Base-by-base conservation (phyloP, 2,797 vertebrate species). In the Catharus ustulatus region DNA sequence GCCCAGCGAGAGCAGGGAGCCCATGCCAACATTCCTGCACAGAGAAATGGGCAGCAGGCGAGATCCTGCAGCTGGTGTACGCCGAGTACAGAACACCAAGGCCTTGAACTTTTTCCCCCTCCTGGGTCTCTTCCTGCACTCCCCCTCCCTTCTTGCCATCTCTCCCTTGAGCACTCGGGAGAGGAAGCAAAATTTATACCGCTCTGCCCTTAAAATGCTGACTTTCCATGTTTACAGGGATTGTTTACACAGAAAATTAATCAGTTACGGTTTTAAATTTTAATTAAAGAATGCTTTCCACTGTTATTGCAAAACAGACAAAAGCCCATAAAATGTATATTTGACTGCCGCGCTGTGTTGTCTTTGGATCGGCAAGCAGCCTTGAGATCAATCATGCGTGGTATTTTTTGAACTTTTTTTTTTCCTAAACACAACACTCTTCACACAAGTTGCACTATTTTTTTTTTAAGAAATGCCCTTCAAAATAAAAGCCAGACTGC, bases 251-350 rank as follows among this genome's bases (percentile, higher is more conserved):
- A 98, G 98, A 98, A 98, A 98, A 98, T 98, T 98, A 98, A 98
- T 98, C 98, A 97, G 98, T 98, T 98, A 98, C 96, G 97, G 97
- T 98, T 98, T 98, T 98, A 98, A 98, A 98, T 98, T 97, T 98
- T 98, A 98, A 98, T 98, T 98, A 98, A 98, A 97, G 97, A 97
- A 97, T 97, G 97, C 96, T 98, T 98, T 98, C 97, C 92, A 95
- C 95, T 97, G 97, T 98, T 98, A 97, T 97, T 98, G 95, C 97
- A 98, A 98, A 97, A 97, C 96, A 98, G 98, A 97, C 97, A 97
- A 98, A 98, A 97, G 95, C 97, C 96, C 97, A 98, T 98, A 98
- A 98, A 98, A 98, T 76, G 96, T 98, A 97, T 98, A 97, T 98
- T 97, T 98, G 97, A 97, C 97, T 97, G 97, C 97, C 16, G 17